Evolutionary conservation across 2,797 vertebrate genomes (phyloP).

Genomic region (Paramormyrops hopkinsi): DNA sequence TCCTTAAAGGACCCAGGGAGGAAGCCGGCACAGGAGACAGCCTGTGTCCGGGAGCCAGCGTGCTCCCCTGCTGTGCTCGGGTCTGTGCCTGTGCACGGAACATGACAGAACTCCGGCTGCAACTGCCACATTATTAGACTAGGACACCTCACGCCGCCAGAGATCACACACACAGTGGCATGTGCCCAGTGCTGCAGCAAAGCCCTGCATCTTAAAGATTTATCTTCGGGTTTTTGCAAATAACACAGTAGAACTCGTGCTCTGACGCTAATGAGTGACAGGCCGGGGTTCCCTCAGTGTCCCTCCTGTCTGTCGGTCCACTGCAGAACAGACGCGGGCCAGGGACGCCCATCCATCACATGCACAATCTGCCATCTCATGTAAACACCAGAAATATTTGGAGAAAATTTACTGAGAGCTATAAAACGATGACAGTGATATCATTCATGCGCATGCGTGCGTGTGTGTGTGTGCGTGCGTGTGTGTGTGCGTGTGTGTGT

Average conservation of each 20-base stretch:
- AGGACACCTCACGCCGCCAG: background rate
- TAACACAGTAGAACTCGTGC: background rate
- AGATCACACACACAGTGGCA: background rate
- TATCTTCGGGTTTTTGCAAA: background rate
- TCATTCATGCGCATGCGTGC: background rate
- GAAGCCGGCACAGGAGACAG: background rate
- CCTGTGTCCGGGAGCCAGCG: background rate
- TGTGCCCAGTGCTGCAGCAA: background rate
- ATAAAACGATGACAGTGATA: background rate
- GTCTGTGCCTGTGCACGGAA: background rate
- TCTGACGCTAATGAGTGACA: background rate
- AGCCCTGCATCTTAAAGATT: background rate
- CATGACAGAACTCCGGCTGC: background rate
- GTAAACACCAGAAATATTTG: background rate
- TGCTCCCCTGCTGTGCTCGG: background rate
- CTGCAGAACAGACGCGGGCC: background rate
- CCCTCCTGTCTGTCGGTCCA: background rate
- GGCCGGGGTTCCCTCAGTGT: background rate
- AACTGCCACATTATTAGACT: background rate
- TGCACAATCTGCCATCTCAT: background rate
- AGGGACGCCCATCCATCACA: background rate
- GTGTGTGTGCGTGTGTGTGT: background rate
- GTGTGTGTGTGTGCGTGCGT: background rate
- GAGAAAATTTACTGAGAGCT: background rate
- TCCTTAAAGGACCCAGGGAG: background rate